Conservation (phyloP, 2,888 invertebrate genomes). For the Eupithecia exiguata region DNA sequence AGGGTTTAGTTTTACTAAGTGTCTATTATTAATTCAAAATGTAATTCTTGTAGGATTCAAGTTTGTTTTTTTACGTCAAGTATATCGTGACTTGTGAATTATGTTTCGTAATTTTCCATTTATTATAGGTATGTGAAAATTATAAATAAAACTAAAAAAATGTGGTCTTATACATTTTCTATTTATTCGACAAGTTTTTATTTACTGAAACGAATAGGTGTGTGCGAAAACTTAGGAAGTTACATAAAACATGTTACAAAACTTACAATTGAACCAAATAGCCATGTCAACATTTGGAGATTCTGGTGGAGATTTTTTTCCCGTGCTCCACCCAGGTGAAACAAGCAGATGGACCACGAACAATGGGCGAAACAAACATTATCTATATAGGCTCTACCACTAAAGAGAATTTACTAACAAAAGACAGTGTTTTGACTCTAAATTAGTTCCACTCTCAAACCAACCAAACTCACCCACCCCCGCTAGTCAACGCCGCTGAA, state of each 20-base stretch:
- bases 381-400: neutral
- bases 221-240: too few relatives aligned
- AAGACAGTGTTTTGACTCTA: neutral
- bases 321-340: too few relatives aligned
- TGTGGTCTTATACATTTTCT: neutral
- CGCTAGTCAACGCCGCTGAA: constrained; percentile 35
- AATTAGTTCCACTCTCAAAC: neutral
- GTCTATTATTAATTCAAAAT: neutral
- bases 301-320: too few relatives aligned
- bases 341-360: too few relatives aligned
- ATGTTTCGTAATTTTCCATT: neutral
- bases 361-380: neutral
- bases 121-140: neutral
- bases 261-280: neutral
- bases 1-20: neutral
- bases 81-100: neutral
- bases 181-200: neutral
- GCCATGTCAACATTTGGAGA: too few relatives aligned
- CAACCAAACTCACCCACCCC: constrained; percentile 15
- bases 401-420: neutral
- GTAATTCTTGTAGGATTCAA: neutral
- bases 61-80: neutral
- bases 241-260: neutral
- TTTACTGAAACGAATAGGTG: neutral
- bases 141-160: neutral